Percentiles rank a stretch among this genome's conserved stretches.
phyloP scores from a whole-genome alignment of 2,797 vertebrate species.

The Novumbra hubbsi region DNA sequence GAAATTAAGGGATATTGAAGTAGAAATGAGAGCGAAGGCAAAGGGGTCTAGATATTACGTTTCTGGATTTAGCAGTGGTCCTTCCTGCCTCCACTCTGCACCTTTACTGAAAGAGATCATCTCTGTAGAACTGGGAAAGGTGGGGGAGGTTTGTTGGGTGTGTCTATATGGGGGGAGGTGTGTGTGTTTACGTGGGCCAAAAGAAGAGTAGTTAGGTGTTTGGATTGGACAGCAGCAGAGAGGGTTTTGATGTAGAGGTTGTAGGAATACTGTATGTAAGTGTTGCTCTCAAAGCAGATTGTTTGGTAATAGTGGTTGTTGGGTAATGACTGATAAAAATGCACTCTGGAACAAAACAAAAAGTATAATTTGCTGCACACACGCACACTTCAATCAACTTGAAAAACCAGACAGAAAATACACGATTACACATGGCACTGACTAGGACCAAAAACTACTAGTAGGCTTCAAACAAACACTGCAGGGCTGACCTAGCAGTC shows the following conservation, averaged over 20 bases:
- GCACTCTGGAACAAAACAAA: too few relatives aligned
- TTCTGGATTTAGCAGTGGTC: conserved; percentile 62
- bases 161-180: neutral
- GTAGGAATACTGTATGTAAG: too few relatives aligned
- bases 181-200: neutral
- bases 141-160: neutral
- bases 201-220: too few relatives aligned
- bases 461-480: neutral
- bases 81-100: conserved; percentile 53
- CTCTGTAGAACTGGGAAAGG: conserved; percentile 49
- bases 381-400: too few relatives aligned
- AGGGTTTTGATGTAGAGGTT: too few relatives aligned
- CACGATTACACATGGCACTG: neutral
- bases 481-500: neutral
- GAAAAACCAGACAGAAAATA: neutral
- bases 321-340: too few relatives aligned
- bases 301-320: too few relatives aligned
- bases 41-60: conserved; percentile 62
- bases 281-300: too few relatives aligned
- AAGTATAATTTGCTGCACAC: too few relatives aligned
- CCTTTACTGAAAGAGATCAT: conserved; percentile 51
- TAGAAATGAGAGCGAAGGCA: conserved; percentile 62
- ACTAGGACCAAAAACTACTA: too few relatives aligned
- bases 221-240: too few relatives aligned
- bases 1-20: conserved; percentile 68